Evolutionary conservation across 2,797 vertebrate genomes (phyloP), one percentile per base, ranked within the genome.

Genomic region (Sebastes hubbsi): DNA sequence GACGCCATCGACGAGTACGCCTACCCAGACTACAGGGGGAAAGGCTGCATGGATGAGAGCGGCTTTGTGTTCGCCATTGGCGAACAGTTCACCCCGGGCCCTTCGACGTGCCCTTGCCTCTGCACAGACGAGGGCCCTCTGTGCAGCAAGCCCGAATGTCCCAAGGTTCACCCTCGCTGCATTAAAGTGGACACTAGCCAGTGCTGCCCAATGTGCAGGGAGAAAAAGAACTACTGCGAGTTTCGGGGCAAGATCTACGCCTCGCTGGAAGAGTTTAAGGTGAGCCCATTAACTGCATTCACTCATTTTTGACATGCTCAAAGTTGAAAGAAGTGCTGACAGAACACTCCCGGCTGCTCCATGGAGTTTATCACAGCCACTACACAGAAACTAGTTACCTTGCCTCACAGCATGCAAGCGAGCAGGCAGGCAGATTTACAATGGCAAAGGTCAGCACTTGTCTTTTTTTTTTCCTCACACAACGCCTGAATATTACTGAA

Each of bases 101-200:
- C 98, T 1, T 98, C 99, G 0, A 97, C 97, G 8, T 99, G 99
- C 91, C 99, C 99, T 9, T 99, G 99, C 89, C 95, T 99, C 72
- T 99, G 99, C 94, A 99, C 99, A 0, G 98, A 99, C n/a, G 99
- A 99, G 89, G 99, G 99, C 2, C 99, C 99, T 1, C 91, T 99
- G 74, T 99, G 99, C 88, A 93, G 96, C 80, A 97, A 98, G 89
- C 99, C 98, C 0, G 98, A 99, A 89, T 99, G 99, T 91, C 99
- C 99, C 54, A 96, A 96, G 87, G 95, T 99, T 75, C 98, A 98
- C 90, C 98, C 98, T 25, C 98, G 99, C 61, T 99, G 99, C 87
- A 95, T 98, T 84, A 97, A 97, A 86, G 97, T 99, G 88, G 99
- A 99, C 95, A 98, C 97, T 54, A 99, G 97, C 81, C 97, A 99